Evolutionary conservation across 2,113 vertebrate genomes (phyloP), one percentile per base, ranked within the genome.

Genomic region (Hypocryptadius cinnamomeus): DNA sequence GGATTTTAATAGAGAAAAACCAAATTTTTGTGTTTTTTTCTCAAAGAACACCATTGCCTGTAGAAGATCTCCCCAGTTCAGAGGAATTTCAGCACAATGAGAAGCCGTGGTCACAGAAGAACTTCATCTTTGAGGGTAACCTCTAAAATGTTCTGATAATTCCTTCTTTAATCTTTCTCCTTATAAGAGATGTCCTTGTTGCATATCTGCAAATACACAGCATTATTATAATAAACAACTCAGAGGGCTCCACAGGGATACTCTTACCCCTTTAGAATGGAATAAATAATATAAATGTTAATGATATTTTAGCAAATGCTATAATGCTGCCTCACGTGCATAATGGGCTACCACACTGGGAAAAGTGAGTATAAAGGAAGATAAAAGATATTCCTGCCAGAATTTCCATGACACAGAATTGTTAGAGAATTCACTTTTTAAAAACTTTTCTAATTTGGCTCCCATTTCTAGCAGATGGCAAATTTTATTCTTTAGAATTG

Each of bases 401-500:
- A 90, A 86, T 94, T 94, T 93, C 90, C 59, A 83, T 76, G 60
- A 12, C 44, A 89, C 19, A 61, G n/a, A 69, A 94, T 91, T 91
- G 69, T 90, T 93, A 83, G 53, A 71, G 30, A 92, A 92, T 71
- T 20, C 15, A 68, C 28, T n/a, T 68, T 54, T 66, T 60, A 53
- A 77, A 76, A 79, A 40, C 48, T 77, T 87, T 94, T 94, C 33
- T 80, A 71, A 66, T 88, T 90, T 12, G 20, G 56, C 48, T 72
- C 90, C 86, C 48, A 35, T 85, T 96, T 97, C 89, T 47, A 96
- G 79, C 93, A 98, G 91, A 96, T 94, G 89, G 85, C 42, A 95
- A 81, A 92, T 88, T 95, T 90, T 90, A 90, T 95, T 95, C 65
- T 94, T 97, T 76, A 92, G 77, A 93, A 95, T 96, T 92, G 89